Evolutionary conservation across 1,140 invertebrate genomes (phyloP), one percentile per base, ranked within the genome.

Genomic region (Drosophila miranda): DNA sequence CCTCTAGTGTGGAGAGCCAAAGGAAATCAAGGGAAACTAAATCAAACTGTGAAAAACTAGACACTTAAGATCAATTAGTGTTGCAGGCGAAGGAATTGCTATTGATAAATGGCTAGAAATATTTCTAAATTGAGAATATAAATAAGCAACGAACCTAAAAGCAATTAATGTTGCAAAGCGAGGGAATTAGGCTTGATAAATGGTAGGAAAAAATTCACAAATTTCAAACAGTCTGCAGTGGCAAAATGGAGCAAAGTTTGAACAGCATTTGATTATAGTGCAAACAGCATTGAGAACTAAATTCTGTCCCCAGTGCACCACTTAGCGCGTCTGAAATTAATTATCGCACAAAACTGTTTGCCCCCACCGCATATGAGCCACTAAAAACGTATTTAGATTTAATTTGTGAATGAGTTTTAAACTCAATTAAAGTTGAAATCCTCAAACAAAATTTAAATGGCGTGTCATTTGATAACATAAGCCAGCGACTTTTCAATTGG

Each of bases 401-500:
- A 67, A 68, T 68, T 67, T 30, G 28, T 16, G 9, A 6, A 8
- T 21, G 34, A 21, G 14, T 26, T 55, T 49, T 13, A 49, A 55
- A 56, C 63, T 54, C 34, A 67, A 49, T 68, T 68, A 56, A 55
- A 67, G 43, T 67, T 41, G 30, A 7, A 8, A 13, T 8, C 26
- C 23, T 26, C 42, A 26, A 68, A 56, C 62, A 49, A 44, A 26
- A 66, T 56, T 69, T 53, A 58, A 79, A 67, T 74, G 60, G 23
- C 54, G 16, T 75, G 69, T 61, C 62, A 68, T 67, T 78, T 82
- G 13, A 70, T 66, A 56, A 52, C 54, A 54, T 41, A 19, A 64
- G 41, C 50, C 34, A 13, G 5, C 43, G 34, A 48, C 48, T 48
- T 55, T 50, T 68, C 62, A 48, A 30, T 34, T 67, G 34, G 16